phyloP scores from a whole-genome alignment of 2,797 vertebrate species.

The Decapterus maruadsi region DNA sequence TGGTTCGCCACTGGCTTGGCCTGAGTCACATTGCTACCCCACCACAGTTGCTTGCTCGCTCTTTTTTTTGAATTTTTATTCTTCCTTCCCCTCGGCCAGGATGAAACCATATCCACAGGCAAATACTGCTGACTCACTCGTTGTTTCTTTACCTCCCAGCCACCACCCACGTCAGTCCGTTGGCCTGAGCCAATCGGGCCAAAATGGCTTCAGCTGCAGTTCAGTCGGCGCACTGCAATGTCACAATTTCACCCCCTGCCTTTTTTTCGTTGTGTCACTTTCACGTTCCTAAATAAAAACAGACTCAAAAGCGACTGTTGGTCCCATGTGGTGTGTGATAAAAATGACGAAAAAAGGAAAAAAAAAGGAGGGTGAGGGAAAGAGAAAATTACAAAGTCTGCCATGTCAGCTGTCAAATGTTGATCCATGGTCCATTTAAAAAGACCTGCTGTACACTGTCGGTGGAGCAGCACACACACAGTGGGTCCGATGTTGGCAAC shows the following conservation, averaged over 20 bases:
- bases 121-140: constrained; percentile 48
- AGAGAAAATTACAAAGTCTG: constrained; percentile 7
- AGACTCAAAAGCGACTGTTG: constrained; percentile 58
- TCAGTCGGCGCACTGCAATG: constrained; percentile 28
- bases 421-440: constrained; percentile 31
- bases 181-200: constrained; percentile 49
- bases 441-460: constrained; percentile 21
- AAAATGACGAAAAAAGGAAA: constrained; percentile 16
- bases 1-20: constrained; percentile 17
- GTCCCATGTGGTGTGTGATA: constrained; percentile 57
- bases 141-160: constrained; percentile 37
- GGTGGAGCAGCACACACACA: constrained; percentile 14
- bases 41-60: constrained; percentile 11
- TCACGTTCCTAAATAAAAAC: constrained; percentile 40
- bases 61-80: background rate
- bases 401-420: constrained; percentile 22
- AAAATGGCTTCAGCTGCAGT: constrained; percentile 63
- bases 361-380: too few relatives aligned
- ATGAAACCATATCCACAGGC: constrained; percentile 39
- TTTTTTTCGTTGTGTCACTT: constrained; percentile 19
- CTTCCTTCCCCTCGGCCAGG: constrained; percentile 20
- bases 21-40: constrained; percentile 40
- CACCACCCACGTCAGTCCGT: constrained; percentile 34
- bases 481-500: constrained; percentile 39
- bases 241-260: constrained; percentile 17